Base-by-base conservation (phyloP, 1,140 invertebrate species). In the Bombus ignitus region DNA sequence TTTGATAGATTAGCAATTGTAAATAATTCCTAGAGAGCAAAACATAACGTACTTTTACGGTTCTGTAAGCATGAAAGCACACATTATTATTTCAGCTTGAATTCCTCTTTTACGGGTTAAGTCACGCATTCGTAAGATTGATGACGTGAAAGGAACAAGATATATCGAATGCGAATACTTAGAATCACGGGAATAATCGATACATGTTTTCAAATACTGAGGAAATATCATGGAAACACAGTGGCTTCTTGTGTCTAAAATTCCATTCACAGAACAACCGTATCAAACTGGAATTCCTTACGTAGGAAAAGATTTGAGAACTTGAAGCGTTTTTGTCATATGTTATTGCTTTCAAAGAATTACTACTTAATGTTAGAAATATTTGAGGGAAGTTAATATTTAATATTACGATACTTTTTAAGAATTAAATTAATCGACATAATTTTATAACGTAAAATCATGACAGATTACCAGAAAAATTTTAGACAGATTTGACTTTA, bases 161-260 rank as follows among this genome's bases (percentile, higher is more conserved):
- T 22, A 65, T 57, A 83, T 37, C 71, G 81, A 79, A 70, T 84
- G 44, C 25, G 62, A 59, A 57, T 87, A 75, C 71, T 5, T 37
- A 18, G 37, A 88, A 78, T 78, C 6, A 3, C 22, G 37, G 18
- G 39, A 32, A 28, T 71, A 28, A 76, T 83, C 47, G 74, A 88
- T 74, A 80, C 42, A 1, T 44, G n/a, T 88, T 87, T 87, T 68
- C 70, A 76, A 81, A 73, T 85, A 66, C 78, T 0, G n/a, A 39
- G 59, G 70, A 85, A 18, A 82, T 86, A 18, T 15, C 59, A n/a
- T 13, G 42, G 35, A 76, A 32, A 32, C 0, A 77, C 25, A 35
- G 15, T 44, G 1, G 25, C 12, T 22, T 59, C 53, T 71, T 37
- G 47, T 78, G 39, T 79, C 22, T 79, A 71, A 79, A 47, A 71